These are phyloP conservation scores for Augochlorella aurata DNA, from an alignment of 2,888 invertebrate species.

Conservation along the genomic window DNA sequence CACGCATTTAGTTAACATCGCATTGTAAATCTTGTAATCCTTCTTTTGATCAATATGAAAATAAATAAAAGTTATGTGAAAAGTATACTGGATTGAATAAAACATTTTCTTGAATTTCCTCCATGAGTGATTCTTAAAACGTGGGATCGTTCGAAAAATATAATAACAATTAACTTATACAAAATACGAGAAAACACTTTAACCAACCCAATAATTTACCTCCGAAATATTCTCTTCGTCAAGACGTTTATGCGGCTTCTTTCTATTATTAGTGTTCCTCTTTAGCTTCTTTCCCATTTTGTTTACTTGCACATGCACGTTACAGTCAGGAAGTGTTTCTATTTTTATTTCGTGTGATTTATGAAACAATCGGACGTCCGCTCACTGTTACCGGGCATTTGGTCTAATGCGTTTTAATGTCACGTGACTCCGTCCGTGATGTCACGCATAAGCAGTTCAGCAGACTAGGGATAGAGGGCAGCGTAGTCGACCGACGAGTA, in stretches of 20 bases:
- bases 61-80: neutral
- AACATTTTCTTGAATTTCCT: neutral
- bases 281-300: constrained; percentile 31
- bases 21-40: neutral
- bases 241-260: neutral
- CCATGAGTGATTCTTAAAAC: neutral
- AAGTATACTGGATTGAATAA: neutral
- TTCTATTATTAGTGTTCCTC: neutral
- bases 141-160: neutral
- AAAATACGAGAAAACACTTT: neutral
- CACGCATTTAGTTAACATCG: neutral
- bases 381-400: too few relatives aligned
- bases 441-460: too few relatives aligned
- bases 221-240: neutral
- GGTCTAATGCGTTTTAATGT: too few relatives aligned
- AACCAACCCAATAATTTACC: neutral
- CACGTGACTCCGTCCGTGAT: too few relatives aligned
- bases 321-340: neutral
- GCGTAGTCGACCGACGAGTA: too few relatives aligned
- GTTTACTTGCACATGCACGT: neutral
- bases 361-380: neutral
- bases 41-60: neutral
- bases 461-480: too few relatives aligned
- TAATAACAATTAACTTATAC: neutral
- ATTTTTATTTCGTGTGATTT: neutral